A percentile compares a stretch with the other conserved stretches of the same genome.
Evolutionary conservation across 2,797 vertebrate genomes (phyloP).

Genomic region (Microhierax caerulescens): DNA sequence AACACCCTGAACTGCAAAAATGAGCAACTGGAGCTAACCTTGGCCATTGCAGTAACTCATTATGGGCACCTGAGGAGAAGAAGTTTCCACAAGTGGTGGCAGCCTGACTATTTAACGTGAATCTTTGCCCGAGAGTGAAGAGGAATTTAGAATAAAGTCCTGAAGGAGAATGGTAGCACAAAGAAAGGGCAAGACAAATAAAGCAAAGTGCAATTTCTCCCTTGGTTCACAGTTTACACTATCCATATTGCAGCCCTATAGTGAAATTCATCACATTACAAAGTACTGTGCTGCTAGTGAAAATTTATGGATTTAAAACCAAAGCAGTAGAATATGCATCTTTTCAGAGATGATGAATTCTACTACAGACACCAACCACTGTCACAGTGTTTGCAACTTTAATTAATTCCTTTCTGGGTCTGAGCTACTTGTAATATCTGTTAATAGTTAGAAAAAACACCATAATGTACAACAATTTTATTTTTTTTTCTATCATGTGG

Average conservation of each 20-base stretch:
- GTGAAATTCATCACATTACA: background rate
- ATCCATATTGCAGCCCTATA: background rate
- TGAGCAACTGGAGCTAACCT: background rate
- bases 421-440: background rate
- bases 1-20: background rate
- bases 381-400: background rate
- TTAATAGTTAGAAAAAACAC: background rate
- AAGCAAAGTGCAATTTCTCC: background rate
- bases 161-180: background rate
- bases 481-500: background rate
- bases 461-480: background rate
- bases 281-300: background rate
- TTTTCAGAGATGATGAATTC: conserved; percentile 24
- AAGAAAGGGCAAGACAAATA: background rate
- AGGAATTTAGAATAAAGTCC: background rate
- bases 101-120: background rate
- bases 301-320: conserved; percentile 22
- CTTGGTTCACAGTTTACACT: background rate
- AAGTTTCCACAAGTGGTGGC: background rate
- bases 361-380: background rate
- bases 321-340: conserved; percentile 15
- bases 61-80: background rate
- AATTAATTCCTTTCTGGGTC: background rate
- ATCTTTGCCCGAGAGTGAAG: background rate
- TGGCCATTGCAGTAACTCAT: background rate